These are phyloP conservation scores for Ommatoiulus sabulosus DNA, from an alignment of 2,888 invertebrate genomes.

Conservation along the genomic window DNA sequence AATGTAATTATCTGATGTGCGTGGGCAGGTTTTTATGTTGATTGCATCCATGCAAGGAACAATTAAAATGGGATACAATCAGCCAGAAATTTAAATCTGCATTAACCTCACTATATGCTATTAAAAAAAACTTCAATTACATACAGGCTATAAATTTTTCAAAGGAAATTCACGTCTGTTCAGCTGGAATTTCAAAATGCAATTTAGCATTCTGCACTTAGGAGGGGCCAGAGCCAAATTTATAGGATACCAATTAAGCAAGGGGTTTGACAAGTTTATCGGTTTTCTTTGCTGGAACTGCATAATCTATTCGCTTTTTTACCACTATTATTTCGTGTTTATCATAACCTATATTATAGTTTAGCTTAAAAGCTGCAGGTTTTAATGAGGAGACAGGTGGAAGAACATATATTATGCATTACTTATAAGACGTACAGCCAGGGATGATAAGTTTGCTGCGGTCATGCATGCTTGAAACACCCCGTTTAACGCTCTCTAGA, in stretches of 20 bases:
- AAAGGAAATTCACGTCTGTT: slow-evolving; percentile 4
- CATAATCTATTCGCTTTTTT: slow-evolving; percentile 22
- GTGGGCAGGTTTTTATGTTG: slow-evolving; percentile 24
- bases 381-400: slow-evolving; percentile 22
- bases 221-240: not conserved
- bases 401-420: not conserved
- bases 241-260: slow-evolving; percentile 16
- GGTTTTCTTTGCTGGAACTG: slow-evolving; percentile 14
- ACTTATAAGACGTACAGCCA: not conserved
- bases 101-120: not conserved
- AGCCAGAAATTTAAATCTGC: not conserved
- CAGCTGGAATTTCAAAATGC: not conserved
- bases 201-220: slow-evolving; percentile 13
- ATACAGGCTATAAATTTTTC: not conserved
- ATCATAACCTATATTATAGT: not conserved
- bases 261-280: slow-evolving; percentile 28
- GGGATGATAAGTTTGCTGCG: not conserved
- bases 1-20: not conserved
- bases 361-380: not conserved
- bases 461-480: not conserved
- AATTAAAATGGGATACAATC: slow-evolving; percentile 21
- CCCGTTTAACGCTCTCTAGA: no score
- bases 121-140: slow-evolving; percentile 12
- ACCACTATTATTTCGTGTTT: not conserved
- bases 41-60: slow-evolving; percentile 3